Base-by-base conservation (phyloP, 2,113 vertebrate genomes). In the Aramus guarauna region DNA sequence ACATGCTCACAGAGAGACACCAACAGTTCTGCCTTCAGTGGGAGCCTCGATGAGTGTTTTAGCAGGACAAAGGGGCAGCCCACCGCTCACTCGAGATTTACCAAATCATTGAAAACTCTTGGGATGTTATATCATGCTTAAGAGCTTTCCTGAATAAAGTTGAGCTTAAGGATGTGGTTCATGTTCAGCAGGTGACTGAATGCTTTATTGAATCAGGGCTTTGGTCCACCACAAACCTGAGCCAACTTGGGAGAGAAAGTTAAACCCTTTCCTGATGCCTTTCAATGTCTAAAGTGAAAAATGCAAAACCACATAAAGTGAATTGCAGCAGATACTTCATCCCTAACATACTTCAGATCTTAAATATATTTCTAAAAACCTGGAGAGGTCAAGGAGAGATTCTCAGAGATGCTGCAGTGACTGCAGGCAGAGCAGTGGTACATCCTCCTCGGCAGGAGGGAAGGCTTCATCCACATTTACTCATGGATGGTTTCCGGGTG, bases 1-100 rank as follows among this genome's bases (percentile, higher is more conserved):
- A 5, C 2, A 0, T 2, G 1, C 23, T 52, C 22, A 26, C 29
- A 76, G 18, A 43, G 41, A 50, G 30, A 64, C 11, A 6, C 13
- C 4, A 4, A 0, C 26, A 48, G 27, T 6, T 15, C 50, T 39
- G 19, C 30, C 30, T 76, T 53, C 36, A 30, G 16, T 9, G 15
- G 53, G 47, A 88, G 32, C 21, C 60, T 30, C 5, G 2, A 13
- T 53, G 56, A 41, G n/a, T 0, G 0, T 32, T 89, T 79, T 36
- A 32, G 16, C 11, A 23, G 30, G n/a, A 71, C 3, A 60, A 36
- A 37, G 34, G 17, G 84, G 76, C 53, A 82, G 41, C 14, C 39
- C 36, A 32, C 3, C 1, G 9, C 6, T 32, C 26, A 22, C 27
- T 66, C 1, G 3, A 41, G 41, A 75, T 78, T 63, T 58, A 62